Conservation (phyloP, 2,113 vertebrate genomes). For the Plectropomus leopardus region DNA sequence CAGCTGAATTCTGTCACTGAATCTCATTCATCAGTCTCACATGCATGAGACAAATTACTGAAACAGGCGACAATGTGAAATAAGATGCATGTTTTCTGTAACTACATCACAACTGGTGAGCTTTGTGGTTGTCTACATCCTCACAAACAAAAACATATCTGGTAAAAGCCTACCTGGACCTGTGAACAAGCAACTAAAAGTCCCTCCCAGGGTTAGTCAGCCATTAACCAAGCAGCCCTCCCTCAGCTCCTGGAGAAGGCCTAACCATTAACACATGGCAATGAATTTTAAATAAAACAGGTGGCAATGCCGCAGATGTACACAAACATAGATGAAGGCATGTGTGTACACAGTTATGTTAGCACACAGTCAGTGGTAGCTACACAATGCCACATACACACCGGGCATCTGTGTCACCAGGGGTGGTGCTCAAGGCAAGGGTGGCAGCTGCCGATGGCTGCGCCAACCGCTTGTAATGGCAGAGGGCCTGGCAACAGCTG, state of each 20-base stretch:
- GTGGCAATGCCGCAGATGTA: constrained; percentile 25
- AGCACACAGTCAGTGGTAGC: constrained; percentile 9
- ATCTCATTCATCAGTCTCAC: not conserved
- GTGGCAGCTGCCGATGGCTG: constrained; percentile 47
- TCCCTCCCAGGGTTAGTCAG: constrained; percentile 32
- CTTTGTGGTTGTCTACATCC: not conserved
- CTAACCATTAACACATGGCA: constrained; percentile 50
- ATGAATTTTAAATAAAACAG: constrained; percentile 56
- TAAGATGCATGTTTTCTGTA: not conserved
- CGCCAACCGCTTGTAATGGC: constrained; percentile 53
- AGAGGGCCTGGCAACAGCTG: constrained; percentile 69
- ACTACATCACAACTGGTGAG: not conserved
- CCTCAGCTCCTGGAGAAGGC: not conserved
- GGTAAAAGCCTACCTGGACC: constrained; percentile 2
- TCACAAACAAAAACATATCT: constrained; percentile 7
- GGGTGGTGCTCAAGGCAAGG: constrained; percentile 55
- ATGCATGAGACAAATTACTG: not conserved
- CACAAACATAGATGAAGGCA: constrained; percentile 18
- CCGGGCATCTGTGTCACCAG: constrained; percentile 59
- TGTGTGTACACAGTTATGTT: constrained; percentile 10
- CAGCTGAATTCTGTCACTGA: not conserved
- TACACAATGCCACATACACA: constrained; percentile 14
- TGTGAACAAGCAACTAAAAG: not conserved
- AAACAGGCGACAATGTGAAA: not conserved
- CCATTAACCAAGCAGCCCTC: constrained; percentile 35